phyloP scores from a whole-genome alignment of 2,797 vertebrate species.

The Pseudochirops corinnae region DNA sequence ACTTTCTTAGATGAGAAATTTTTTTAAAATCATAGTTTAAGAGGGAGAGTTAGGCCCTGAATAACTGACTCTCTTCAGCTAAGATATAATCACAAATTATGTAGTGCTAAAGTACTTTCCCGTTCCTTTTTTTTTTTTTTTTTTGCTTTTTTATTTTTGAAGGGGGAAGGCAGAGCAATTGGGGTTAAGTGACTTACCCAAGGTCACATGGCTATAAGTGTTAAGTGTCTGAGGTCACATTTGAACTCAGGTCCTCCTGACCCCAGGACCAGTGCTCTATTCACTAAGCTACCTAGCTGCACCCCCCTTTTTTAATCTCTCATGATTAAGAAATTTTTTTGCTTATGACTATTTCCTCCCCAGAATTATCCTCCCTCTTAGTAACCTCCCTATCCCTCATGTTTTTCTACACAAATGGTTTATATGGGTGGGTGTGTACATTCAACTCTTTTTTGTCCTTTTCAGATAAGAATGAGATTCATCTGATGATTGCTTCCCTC shows the following conservation, averaged over 20 bases:
- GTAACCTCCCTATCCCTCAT: not conserved
- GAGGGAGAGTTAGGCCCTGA: not conserved
- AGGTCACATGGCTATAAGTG: no score
- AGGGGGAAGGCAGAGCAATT: no score
- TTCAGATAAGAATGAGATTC: not conserved
- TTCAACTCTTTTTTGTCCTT: not conserved
- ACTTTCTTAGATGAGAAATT: not conserved
- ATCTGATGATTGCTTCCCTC: not conserved
- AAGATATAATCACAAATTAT: not conserved
- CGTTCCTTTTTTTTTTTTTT: not conserved
- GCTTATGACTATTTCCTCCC: not conserved
- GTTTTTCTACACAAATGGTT: not conserved
- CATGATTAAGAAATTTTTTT: not conserved
- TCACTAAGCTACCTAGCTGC: no score
- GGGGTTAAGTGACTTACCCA: no score
- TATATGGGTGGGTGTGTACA: not conserved
- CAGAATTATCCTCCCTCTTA: not conserved
- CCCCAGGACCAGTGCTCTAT: no score
- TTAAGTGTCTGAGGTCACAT: no score
- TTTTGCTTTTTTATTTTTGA: no score
- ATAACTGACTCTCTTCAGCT: not conserved
- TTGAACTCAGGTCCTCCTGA: no score
- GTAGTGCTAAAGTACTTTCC: not conserved
- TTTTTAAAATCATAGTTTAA: not conserved
- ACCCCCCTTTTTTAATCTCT: not conserved